Conservation (phyloP, 2,888 invertebrate species). For the Amphipoea oculea region DNA sequence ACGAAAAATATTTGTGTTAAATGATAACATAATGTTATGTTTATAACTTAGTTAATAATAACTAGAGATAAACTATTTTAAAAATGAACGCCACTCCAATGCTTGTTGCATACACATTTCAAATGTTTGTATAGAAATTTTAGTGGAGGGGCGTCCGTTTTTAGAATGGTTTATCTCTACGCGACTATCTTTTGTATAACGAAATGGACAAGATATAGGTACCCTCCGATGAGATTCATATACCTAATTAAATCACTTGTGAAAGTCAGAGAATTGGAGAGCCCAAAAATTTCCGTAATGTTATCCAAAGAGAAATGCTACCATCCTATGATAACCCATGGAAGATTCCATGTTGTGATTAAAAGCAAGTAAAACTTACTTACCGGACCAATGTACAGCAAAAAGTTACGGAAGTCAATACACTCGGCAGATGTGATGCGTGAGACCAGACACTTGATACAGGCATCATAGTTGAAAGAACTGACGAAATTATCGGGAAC, state of each 20-base stretch:
- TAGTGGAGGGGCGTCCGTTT: too few relatives aligned
- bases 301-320: background rate
- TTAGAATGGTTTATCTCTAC: background rate
- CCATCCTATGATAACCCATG: background rate
- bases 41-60: background rate
- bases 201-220: background rate
- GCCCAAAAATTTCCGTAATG: slow-evolving; percentile 19
- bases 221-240: background rate
- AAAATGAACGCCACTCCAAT: too few relatives aligned
- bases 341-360: slow-evolving; percentile 5
- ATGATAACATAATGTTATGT: slow-evolving; percentile 24
- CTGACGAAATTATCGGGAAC: slow-evolving; percentile 8
- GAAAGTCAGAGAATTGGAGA: background rate
- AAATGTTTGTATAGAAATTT: too few relatives aligned
- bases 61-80: too few relatives aligned
- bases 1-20: slow-evolving; percentile 29
- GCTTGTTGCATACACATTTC: too few relatives aligned
- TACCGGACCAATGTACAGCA: background rate
- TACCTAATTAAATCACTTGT: slow-evolving; percentile 6
- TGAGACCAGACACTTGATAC: slow-evolving; percentile 28
- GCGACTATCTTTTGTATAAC: background rate
- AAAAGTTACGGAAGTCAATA: slow-evolving; percentile 13
- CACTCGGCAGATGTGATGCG: slow-evolving; percentile 16
- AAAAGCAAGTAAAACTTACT: background rate
- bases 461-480: slow-evolving; percentile 29